Percentiles rank a stretch among this genome's conserved stretches.
phyloP scores from a whole-genome alignment of 2,797 vertebrate species.

The Acipenser oxyrinchus region DNA sequence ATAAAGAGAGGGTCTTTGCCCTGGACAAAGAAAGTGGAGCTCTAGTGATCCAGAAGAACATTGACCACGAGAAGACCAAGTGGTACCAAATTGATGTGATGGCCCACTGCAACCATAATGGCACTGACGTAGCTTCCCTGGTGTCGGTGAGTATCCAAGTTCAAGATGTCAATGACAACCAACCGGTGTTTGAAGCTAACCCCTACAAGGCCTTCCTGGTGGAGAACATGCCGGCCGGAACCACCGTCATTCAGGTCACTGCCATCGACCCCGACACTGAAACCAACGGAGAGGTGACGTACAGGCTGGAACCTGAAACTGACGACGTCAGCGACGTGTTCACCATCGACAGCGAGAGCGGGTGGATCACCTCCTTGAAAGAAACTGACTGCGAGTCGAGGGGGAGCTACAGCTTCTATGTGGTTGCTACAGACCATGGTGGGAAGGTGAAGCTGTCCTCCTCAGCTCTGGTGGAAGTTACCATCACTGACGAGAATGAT shows the following conservation, averaged over 20 bases:
- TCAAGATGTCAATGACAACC: conserved; percentile 92
- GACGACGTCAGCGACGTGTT: conserved; percentile 62
- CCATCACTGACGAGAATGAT: conserved; percentile 89
- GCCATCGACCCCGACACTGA: conserved; percentile 89
- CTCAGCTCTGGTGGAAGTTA: conserved; percentile 81
- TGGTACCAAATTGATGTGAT: conserved; percentile 92
- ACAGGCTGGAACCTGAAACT: conserved; percentile 66
- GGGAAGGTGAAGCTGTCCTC: conserved; percentile 77
- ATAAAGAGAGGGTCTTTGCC: conserved; percentile 79
- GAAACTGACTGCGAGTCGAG: conserved; percentile 76
- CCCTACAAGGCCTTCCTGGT: conserved; percentile 83
- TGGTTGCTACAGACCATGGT: conserved; percentile 85
- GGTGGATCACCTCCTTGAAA: conserved; percentile 80
- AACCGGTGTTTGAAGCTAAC: conserved; percentile 85
- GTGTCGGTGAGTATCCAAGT: conserved; percentile 90
- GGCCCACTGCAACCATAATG: conserved; percentile 79
- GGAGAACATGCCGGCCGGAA: conserved; percentile 90
- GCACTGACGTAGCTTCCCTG: conserved; percentile 77
- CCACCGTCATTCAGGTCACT: conserved; percentile 90
- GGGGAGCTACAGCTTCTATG: conserved; percentile 70
- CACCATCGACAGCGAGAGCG: conserved; percentile 75
- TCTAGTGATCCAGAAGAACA: conserved; percentile 74
- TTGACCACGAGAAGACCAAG: conserved; percentile 90
- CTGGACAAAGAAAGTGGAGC: conserved; percentile 77
- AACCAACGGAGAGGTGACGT: conserved; percentile 80